A percentile compares a stretch with the other conserved stretches of the same genome.
Evolutionary conservation across 2,113 vertebrate species (phyloP).

Genomic region (Xyliphius kryptos): DNA sequence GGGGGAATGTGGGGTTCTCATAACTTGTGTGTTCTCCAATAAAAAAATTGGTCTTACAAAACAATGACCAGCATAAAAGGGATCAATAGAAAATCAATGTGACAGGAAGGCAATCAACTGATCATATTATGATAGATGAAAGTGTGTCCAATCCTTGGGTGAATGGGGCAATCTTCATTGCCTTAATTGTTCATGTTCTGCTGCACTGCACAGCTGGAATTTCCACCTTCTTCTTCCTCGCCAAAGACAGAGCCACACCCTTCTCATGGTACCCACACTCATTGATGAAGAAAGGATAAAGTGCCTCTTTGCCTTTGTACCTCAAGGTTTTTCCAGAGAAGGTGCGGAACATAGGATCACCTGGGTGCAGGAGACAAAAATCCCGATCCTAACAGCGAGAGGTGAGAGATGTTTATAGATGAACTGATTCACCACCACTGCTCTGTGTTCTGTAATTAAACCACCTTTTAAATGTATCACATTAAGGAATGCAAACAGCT

Average conservation of each 20-base stretch:
- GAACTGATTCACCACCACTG: too few relatives aligned
- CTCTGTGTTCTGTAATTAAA: not conserved
- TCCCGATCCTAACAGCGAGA: constrained; percentile 58
- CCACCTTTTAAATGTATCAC: not conserved
- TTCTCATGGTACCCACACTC: constrained; percentile 70
- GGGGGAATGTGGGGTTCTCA: too few relatives aligned
- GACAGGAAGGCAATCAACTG: too few relatives aligned
- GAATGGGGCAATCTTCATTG: too few relatives aligned
- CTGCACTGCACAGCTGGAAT: constrained; percentile 54
- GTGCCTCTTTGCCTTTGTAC: constrained; percentile 51
- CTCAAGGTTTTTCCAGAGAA: constrained; percentile 58
- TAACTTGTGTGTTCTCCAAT: too few relatives aligned
- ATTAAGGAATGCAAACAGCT: not conserved
- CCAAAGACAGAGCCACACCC: constrained; percentile 59
- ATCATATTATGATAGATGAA: too few relatives aligned
- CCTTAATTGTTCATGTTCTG: constrained; percentile 19
- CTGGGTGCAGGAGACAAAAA: constrained; percentile 57
- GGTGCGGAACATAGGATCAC: constrained; percentile 58
- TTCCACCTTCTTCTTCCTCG: constrained; percentile 43
- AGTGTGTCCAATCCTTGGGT: too few relatives aligned
- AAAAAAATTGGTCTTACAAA: too few relatives aligned
- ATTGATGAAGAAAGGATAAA: constrained; percentile 65
- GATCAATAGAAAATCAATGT: too few relatives aligned
- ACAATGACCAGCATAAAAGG: too few relatives aligned
- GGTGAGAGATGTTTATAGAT: not conserved